Conservation (phyloP, 1,140 invertebrate species). For the Trachelipus rathkii region DNA sequence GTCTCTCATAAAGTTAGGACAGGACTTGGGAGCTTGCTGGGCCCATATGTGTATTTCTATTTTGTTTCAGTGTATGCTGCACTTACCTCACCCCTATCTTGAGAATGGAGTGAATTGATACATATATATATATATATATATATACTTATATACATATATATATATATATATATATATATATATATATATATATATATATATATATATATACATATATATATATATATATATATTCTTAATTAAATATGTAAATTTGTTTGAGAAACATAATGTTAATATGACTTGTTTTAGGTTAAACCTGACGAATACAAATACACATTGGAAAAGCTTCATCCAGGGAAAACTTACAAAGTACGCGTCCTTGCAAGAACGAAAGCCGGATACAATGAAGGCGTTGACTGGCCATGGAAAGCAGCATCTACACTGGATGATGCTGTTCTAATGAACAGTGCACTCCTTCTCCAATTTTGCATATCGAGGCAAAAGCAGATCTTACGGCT, state of each 20-base stretch:
- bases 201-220: not conserved
- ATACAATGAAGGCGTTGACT: conserved; percentile 19
- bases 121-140: conserved; percentile 20
- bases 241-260: too few species aligned
- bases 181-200: not conserved
- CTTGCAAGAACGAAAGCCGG: conserved; percentile 20
- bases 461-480: not conserved
- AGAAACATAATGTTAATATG: too few species aligned
- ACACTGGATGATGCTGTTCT: conserved; percentile 1
- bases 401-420: conserved; percentile 21
- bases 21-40: too few species aligned
- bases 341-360: conserved; percentile 20
- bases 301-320: not conserved
- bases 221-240: not conserved
- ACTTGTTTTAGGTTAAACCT: conserved; percentile 10
- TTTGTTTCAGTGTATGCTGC: too few species aligned
- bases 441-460: not conserved
- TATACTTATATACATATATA: conserved; percentile 12
- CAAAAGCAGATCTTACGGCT: too few species aligned
- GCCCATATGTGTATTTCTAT: too few species aligned
- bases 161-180: not conserved
- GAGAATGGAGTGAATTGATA: too few species aligned
- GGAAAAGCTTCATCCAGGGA: conserved; percentile 22
- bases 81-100: too few species aligned
- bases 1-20: too few species aligned